Evolutionary conservation across 2,797 vertebrate genomes (phyloP).

Genomic region (Rousettus madagascariensis): DNA sequence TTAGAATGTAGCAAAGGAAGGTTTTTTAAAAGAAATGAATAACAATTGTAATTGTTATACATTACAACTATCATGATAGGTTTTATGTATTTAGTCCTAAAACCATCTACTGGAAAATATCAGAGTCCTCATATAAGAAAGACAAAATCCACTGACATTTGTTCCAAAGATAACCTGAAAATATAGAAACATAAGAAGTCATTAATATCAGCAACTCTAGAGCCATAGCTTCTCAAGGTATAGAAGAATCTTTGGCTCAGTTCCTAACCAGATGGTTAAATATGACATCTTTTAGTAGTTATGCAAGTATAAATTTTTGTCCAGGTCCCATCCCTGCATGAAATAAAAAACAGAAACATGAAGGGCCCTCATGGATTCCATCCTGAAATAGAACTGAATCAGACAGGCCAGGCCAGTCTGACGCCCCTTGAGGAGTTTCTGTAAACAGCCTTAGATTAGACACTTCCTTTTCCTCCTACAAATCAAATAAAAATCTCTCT

Average conservation of each 20-base stretch:
- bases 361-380: neutral
- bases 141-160: neutral
- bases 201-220: neutral
- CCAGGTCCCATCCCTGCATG: neutral
- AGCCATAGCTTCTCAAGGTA: neutral
- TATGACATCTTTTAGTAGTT: neutral
- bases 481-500: conserved; percentile 66
- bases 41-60: neutral
- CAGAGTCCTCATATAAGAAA: neutral
- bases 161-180: neutral
- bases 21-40: neutral
- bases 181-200: neutral
- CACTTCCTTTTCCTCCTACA: neutral
- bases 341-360: conserved; percentile 44
- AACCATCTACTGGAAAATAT: neutral
- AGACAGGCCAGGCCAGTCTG: neutral
- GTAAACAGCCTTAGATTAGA: conserved; percentile 60
- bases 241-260: neutral
- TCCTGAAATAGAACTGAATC: conserved; percentile 54
- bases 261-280: conserved; percentile 6
- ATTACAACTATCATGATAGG: neutral
- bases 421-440: conserved; percentile 48
- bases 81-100: neutral
- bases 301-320: neutral
- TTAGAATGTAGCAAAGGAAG: neutral